Percentiles rank a stretch among this genome's conserved stretches.
These are phyloP conservation scores for Saccostrea glomerata DNA, from an alignment of 1,140 invertebrate species.

Conservation along the genomic window DNA sequence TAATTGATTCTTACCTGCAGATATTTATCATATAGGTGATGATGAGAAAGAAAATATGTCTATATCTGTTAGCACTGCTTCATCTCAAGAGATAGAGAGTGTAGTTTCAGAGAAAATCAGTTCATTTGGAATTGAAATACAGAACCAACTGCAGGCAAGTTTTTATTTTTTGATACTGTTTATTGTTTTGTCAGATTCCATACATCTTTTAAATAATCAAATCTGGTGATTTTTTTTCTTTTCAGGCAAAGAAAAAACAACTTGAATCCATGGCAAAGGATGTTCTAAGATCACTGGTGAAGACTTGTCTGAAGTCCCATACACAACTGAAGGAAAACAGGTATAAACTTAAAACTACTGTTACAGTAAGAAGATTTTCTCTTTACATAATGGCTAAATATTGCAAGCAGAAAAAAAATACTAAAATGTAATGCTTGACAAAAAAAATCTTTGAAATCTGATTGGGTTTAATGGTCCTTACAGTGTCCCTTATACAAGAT, in stretches of 20 bases:
- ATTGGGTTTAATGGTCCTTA: too few relatives aligned
- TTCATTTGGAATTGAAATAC: slow-evolving; percentile 60
- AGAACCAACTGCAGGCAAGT: slow-evolving; percentile 57
- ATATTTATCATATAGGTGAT: slow-evolving; percentile 18
- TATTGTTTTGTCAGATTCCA: too few relatives aligned
- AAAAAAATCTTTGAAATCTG: too few relatives aligned
- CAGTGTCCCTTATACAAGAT: too few relatives aligned
- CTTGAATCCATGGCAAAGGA: slow-evolving; percentile 22
- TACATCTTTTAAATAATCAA: not conserved
- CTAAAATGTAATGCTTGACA: too few relatives aligned
- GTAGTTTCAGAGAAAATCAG: slow-evolving; percentile 49
- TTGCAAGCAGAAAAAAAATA: too few relatives aligned
- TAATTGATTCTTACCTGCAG: not conserved
- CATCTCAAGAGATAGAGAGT: slow-evolving; percentile 15
- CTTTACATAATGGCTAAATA: too few relatives aligned
- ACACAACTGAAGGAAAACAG: slow-evolving; percentile 10
- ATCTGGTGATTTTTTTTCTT: not conserved
- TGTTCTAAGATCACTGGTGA: not conserved
- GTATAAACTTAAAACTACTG: not conserved
- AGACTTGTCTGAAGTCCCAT: not conserved
- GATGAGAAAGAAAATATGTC: slow-evolving; percentile 21
- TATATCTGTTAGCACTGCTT: slow-evolving; percentile 2
- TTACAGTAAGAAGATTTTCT: too few relatives aligned
- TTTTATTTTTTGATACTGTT: not conserved
- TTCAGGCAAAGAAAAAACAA: slow-evolving; percentile 43